Evolutionary conservation across 1,140 invertebrate genomes (phyloP), one percentile per base, ranked within the genome.

Genomic region (Reticulitermes speratus): DNA sequence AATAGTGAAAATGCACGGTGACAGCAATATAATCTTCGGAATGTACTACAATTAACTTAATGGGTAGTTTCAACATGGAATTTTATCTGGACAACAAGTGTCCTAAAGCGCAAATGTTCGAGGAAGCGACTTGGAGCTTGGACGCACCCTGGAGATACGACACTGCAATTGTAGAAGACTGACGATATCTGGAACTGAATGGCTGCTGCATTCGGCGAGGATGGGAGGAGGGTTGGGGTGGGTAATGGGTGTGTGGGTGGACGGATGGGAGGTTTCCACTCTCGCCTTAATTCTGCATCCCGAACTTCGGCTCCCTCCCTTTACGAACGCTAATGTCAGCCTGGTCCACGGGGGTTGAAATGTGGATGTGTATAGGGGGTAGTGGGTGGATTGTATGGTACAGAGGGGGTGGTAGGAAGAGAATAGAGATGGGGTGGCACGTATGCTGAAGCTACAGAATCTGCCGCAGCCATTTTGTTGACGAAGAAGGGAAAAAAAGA

Each of bases 391-490:
- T 75, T 75, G 65, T 75, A 75, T 75, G 65, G n/a, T 75, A 30
- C 65, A 75, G 65, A 75, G n/a, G 65, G 65, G 65, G 25, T 6
- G 65, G 25, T 25, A 25, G 65, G 25, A 75, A 75, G 65, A 30
- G 65, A 30, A 75, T 30, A 30, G 65, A 75, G 65, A 75, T 75
- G n/a, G 65, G 65, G 65, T 16, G 65, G 65, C 65, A 75, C n/a
- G 65, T 75, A 75, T 30, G 65, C n/a, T 75, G 25, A 75, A 30
- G 65, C 14, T 75, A 12, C 65, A 75, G 65, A 9, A 75, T n/a
- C 65, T n/a, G 65, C 65, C n/a, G 65, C 65, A 75, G 65, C 65
- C 65, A 75, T 75, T 75, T 75, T 75, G 65, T 75, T 75, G 65
- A 75, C n/a, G 65, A 75, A 75, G 65, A 75, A 75, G 65, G 52